Evolutionary conservation across 1,140 invertebrate species (phyloP).

Genomic region (Rhynchophorus ferrugineus): DNA sequence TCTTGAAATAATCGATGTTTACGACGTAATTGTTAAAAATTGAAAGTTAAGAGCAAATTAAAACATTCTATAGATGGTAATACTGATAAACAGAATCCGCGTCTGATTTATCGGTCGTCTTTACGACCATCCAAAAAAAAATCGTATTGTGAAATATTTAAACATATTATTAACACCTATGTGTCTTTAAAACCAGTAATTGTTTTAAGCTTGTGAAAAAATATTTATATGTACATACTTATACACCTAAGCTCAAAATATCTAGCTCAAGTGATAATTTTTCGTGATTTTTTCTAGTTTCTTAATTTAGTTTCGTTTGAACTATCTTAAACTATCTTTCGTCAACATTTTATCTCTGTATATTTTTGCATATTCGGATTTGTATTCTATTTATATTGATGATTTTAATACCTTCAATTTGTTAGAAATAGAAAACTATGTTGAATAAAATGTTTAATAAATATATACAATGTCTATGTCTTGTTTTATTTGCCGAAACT

Average conservation of each 20-base stretch:
- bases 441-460: neutral
- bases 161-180: no score
- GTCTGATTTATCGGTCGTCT: no score
- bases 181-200: neutral
- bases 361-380: neutral
- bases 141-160: no score
- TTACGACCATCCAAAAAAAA: no score
- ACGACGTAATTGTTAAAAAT: no score
- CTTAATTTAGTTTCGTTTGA: neutral
- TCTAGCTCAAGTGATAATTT: neutral
- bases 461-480: neutral
- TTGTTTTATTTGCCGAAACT: neutral
- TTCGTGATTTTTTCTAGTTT: neutral
- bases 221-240: neutral
- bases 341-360: neutral
- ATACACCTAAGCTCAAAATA: neutral
- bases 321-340: no score
- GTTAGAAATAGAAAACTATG: neutral
- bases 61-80: no score
- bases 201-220: neutral
- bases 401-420: neutral
- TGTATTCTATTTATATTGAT: no score
- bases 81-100: no score
- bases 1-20: no score
- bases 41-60: no score